Evolutionary conservation across 2,113 vertebrate species (phyloP).

Genomic region (Erythrocebus patas): DNA sequence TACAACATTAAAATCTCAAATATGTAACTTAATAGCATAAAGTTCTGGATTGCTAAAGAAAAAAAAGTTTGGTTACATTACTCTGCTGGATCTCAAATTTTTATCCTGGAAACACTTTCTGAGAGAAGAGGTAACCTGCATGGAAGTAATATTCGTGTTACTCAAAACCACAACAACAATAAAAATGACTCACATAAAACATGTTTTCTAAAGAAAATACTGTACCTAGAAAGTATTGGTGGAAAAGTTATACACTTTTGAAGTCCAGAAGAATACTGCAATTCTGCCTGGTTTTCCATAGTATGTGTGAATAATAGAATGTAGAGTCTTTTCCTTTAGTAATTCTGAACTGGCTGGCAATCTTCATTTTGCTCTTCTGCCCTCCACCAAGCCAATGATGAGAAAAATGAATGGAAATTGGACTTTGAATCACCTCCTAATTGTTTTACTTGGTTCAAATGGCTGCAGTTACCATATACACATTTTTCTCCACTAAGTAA

Average conservation of each 20-base stretch:
- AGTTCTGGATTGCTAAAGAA: not conserved
- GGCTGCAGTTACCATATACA: constrained; percentile 50
- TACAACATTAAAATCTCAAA: not conserved
- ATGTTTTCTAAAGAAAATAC: constrained; percentile 20
- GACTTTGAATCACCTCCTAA: constrained; percentile 67
- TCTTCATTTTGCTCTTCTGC: constrained; percentile 63
- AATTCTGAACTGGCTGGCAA: constrained; percentile 40
- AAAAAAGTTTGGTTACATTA: not conserved
- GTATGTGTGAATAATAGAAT: not conserved
- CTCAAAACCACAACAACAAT: not conserved
- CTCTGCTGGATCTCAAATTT: not conserved
- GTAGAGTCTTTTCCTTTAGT: not conserved
- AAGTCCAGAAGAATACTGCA: constrained; percentile 29
- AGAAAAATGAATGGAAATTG: constrained; percentile 66
- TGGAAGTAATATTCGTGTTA: not conserved
- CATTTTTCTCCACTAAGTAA: constrained; percentile 68
- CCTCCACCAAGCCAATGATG: constrained; percentile 62
- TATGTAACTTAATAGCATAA: not conserved
- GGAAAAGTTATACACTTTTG: constrained; percentile 3
- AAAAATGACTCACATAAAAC: not conserved
- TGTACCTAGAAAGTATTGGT: constrained; percentile 4
- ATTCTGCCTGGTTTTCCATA: not conserved
- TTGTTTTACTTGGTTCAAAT: constrained; percentile 56
- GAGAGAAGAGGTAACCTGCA: constrained; percentile 10
- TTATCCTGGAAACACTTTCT: constrained; percentile 15